Evolutionary conservation across 2,113 vertebrate genomes (phyloP), one percentile per base, ranked within the genome.

Genomic region (Mirza zaza): DNA sequence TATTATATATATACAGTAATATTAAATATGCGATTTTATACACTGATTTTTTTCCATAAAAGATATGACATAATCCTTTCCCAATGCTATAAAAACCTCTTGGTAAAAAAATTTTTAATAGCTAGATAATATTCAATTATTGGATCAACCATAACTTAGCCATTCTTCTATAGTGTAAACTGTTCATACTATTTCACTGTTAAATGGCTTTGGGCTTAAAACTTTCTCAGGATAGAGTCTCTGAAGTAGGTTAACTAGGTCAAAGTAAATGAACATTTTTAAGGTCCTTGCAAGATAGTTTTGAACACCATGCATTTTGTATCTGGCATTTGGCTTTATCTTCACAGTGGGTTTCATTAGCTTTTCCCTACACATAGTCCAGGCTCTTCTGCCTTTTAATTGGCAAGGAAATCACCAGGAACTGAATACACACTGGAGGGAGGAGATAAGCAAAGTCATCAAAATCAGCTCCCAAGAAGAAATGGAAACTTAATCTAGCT

Each of bases 361-460:
- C 81, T 88, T 94, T 73, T 85, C 85, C 85, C 85, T 85, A 59
- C 42, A 89, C 71, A 55, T 75, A 63, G 71, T 71, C 1, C 71
- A 77, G 79, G 29, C 84, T 88, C 85, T 86, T 93, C 71, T 73
- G 87, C 90, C 92, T 97, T 93, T 96, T 96, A 95, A 97, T 96
- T 96, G 95, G 81, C 81, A 81, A 94, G 94, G 92, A 96, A 97
- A 75, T 94, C 88, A 75, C 89, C 65, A 86, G 95, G 94, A 94
- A 95, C 94, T 86, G 96, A 86, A 32, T 39, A 65, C 61, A 93
- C 73, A 89, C 96, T 96, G 96, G 93, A 97, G 93, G 89, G 94
- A 95, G 91, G 83, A 96, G 96, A 97, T 96, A 97, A 97, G 95
- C 96, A 91, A 87, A 84, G 93, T 81, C 93, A 88, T 91, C 88